A percentile compares a stretch with the other conserved stretches of the same genome.
These are phyloP conservation scores for Rhineura floridana DNA, from an alignment of 2,113 vertebrate genomes.

Conservation along the genomic window DNA sequence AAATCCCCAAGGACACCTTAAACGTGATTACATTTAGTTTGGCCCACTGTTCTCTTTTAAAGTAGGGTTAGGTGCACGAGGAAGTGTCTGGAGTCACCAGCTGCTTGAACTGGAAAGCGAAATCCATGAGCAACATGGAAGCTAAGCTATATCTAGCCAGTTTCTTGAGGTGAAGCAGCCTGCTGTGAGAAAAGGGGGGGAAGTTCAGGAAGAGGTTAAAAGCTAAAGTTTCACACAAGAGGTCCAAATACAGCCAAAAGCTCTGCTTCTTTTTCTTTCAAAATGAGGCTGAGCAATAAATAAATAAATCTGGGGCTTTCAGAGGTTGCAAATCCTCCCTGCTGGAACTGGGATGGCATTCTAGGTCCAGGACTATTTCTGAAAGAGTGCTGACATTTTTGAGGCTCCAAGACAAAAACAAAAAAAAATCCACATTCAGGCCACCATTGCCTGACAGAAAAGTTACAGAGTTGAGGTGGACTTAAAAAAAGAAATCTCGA, in stretches of 20 bases:
- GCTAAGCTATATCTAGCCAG: no score
- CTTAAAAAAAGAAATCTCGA: neutral
- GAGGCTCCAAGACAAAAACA: neutral
- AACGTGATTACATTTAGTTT: no score
- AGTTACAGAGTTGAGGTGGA: no score
- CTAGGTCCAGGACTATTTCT: neutral
- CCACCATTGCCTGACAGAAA: neutral
- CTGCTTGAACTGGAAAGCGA: neutral
- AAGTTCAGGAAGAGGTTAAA: neutral
- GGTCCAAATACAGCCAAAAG: neutral
- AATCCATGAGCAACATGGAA: no score
- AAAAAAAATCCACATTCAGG: neutral
- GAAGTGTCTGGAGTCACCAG: no score
- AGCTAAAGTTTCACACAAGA: neutral
- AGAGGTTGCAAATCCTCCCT: neutral
- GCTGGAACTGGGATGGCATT: neutral
- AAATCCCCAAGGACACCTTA: no score
- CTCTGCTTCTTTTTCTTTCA: no score
- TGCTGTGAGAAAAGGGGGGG: neutral
- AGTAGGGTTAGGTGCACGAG: neutral
- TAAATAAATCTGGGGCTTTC: neutral
- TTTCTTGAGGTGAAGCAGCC: neutral
- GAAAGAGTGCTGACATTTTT: neutral
- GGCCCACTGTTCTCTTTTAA: neutral
- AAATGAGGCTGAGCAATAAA: no score